These are phyloP conservation scores for Penaeus indicus DNA, from an alignment of 1,140 invertebrate species.

Conservation along the genomic window DNA sequence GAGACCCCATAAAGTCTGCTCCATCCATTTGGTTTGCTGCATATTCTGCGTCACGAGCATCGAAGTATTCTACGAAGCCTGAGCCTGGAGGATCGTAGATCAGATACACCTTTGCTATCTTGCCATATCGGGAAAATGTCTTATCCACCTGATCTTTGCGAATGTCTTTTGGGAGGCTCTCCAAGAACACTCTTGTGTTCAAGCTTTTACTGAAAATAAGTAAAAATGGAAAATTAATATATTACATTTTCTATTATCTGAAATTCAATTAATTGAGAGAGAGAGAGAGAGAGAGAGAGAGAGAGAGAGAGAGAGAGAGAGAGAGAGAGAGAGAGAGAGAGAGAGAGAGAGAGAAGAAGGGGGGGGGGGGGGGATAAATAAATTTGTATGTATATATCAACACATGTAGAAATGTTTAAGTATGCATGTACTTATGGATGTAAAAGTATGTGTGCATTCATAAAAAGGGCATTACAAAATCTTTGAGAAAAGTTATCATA, in stretches of 20 bases:
- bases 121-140: slow-evolving; percentile 64
- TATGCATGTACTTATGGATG: too few relatives aligned
- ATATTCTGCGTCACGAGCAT: slow-evolving; percentile 65
- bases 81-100: slow-evolving; percentile 66
- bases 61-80: slow-evolving; percentile 66
- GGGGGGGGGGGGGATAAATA: too few relatives aligned
- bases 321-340: too few relatives aligned
- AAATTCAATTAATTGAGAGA: neutral
- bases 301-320: too few relatives aligned
- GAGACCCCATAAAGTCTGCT: slow-evolving; percentile 63
- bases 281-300: neutral
- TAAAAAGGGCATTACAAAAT: too few relatives aligned
- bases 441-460: too few relatives aligned
- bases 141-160: slow-evolving; percentile 66
- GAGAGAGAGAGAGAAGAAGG: too few relatives aligned
- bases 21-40: slow-evolving; percentile 66
- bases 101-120: slow-evolving; percentile 66
- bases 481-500: too few relatives aligned
- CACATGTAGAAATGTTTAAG: too few relatives aligned
- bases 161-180: slow-evolving; percentile 66
- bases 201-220: slow-evolving; percentile 53
- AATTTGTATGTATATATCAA: too few relatives aligned
- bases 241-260: neutral
- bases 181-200: slow-evolving; percentile 66
- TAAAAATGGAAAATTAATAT: slow-evolving; percentile 29